These are phyloP conservation scores for Pteria penguin DNA, from an alignment of 2,888 invertebrate species.

Conservation along the genomic window DNA sequence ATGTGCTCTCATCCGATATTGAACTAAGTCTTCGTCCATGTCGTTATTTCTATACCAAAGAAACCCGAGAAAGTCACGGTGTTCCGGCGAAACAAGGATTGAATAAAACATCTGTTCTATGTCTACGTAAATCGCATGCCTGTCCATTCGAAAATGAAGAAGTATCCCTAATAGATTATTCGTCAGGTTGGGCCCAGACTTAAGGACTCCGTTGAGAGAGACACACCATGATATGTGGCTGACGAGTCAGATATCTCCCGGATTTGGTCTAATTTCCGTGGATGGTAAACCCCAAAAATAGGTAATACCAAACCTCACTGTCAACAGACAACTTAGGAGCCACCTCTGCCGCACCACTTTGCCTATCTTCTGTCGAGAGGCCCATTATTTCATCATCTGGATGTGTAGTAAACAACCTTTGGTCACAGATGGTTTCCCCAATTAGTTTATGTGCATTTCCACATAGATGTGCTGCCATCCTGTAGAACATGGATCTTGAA, in stretches of 20 bases:
- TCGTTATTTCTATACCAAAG: constrained; percentile 44
- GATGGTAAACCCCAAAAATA: constrained; percentile 42
- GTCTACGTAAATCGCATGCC: constrained; percentile 44
- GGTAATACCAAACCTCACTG: constrained; percentile 53
- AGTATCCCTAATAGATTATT: constrained; percentile 49
- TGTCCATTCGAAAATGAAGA: constrained; percentile 44
- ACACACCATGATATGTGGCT: constrained; percentile 40
- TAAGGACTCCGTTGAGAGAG: constrained; percentile 45
- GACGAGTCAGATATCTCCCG: constrained; percentile 52
- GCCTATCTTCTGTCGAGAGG: no score
- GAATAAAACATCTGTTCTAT: constrained; percentile 55
- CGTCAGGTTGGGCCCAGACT: constrained; percentile 47
- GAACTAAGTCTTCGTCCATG: constrained; percentile 12
- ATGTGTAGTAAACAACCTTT: no score
- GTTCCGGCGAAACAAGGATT: constrained; percentile 43
- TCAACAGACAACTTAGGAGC: not conserved
- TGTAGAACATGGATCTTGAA: no score
- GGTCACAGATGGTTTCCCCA: no score
- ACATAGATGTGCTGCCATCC: no score
- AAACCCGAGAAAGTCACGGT: constrained; percentile 48
- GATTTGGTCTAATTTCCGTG: constrained; percentile 37
- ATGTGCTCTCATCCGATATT: constrained; percentile 42
- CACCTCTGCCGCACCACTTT: not conserved
- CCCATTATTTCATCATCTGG: no score
- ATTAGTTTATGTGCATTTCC: no score